A percentile compares a stretch with the other conserved stretches of the same genome.
Conservation (phyloP, 2,797 vertebrate species). For the Etheostoma perlongum region DNA sequence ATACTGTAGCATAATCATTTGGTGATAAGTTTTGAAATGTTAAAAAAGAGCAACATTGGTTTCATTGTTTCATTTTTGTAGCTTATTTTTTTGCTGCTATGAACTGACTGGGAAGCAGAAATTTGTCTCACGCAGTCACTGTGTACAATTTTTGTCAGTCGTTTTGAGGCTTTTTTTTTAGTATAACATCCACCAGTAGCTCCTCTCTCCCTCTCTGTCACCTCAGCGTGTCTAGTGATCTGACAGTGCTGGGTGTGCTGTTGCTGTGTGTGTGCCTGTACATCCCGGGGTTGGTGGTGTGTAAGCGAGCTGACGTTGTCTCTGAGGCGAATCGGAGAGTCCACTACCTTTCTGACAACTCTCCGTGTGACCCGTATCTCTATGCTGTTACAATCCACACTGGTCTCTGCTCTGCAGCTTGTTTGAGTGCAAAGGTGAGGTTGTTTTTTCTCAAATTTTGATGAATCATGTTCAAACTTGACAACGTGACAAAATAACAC, state of each 20-base stretch:
- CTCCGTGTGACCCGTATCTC: constrained; percentile 66
- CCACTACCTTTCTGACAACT: constrained; percentile 82
- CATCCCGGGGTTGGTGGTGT: constrained; percentile 58
- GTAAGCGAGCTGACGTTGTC: constrained; percentile 64
- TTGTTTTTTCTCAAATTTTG: not conserved
- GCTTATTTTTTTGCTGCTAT: too few species aligned
- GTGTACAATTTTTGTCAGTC: not conserved
- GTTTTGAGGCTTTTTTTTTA: too few species aligned
- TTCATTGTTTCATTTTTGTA: not conserved
- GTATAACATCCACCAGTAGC: too few species aligned
- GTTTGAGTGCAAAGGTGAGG: constrained; percentile 86
- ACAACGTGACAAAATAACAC: not conserved
- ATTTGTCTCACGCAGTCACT: not conserved
- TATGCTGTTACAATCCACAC: constrained; percentile 87
- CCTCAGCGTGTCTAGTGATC: constrained; percentile 76
- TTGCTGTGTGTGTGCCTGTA: constrained; percentile 73
- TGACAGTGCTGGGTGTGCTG: constrained; percentile 72
- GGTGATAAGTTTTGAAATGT: not conserved
- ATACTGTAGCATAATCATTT: not conserved
- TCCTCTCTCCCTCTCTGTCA: not conserved
- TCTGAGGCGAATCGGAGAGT: constrained; percentile 60
- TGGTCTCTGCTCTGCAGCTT: constrained; percentile 82
- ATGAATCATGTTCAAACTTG: too few species aligned
- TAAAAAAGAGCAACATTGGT: too few species aligned
- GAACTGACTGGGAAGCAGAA: not conserved